phyloP scores from a whole-genome alignment of 2,888 invertebrate species.

The Ypsolopha scabrella region DNA sequence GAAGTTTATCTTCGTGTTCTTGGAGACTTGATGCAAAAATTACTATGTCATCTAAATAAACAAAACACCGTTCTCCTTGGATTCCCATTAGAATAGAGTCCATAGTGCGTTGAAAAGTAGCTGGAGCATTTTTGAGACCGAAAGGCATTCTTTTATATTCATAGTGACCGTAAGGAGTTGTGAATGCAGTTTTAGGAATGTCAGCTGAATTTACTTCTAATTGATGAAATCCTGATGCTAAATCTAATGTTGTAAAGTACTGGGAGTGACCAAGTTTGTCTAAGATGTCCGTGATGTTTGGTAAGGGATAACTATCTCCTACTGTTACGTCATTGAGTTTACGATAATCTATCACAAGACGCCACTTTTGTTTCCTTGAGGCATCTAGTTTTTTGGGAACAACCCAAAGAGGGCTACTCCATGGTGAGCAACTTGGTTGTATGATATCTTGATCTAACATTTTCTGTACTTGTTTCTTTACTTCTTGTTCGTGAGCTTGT shows the following conservation, averaged over 20 bases:
- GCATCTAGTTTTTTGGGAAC: constrained; percentile 11
- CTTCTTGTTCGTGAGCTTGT: constrained; percentile 12
- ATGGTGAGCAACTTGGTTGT: constrained; percentile 1
- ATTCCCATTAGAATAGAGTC: too few species aligned
- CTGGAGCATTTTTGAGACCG: too few species aligned
- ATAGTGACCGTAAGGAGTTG: constrained; percentile 13
- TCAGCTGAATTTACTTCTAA: constrained; percentile 12
- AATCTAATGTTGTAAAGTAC: background rate
- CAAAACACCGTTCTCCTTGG: constrained; percentile 17
- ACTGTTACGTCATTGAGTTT: constrained; percentile 5
- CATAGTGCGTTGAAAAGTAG: too few species aligned
- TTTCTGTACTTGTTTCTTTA: constrained; percentile 7
- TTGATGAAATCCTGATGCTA: constrained; percentile 1
- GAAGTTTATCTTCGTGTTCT: constrained; percentile 21
- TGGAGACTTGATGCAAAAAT: constrained; percentile 17
- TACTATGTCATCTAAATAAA: constrained; percentile 24
- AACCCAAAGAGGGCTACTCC: constrained; percentile 8
- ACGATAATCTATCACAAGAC: constrained; percentile 5
- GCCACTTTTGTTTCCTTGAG: constrained; percentile 6
- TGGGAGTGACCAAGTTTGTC: background rate
- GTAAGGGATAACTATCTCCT: constrained; percentile 6
- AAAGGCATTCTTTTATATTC: too few species aligned
- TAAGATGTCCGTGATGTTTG: constrained; percentile 3
- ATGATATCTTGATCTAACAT: constrained; percentile 11
- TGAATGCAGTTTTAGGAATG: constrained; percentile 22